Evolutionary conservation across 2,888 invertebrate genomes (phyloP), one percentile per base, ranked within the genome.

Genomic region (Ceramica pisi): DNA sequence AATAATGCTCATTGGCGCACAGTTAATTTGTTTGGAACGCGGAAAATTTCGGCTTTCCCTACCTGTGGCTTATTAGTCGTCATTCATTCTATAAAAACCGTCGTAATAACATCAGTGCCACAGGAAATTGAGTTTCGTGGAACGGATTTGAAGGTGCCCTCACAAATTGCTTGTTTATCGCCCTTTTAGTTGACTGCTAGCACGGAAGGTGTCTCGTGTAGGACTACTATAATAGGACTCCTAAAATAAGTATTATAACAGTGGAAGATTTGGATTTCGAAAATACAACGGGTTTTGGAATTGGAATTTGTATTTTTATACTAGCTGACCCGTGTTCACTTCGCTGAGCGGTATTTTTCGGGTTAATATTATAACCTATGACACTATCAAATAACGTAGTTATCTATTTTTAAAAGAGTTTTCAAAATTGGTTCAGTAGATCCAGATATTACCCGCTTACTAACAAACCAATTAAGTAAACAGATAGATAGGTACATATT

Each of bases 1-100:
- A 89, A 89, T 90, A 90, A 90, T 90, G 90, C 86, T 89, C 86
- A 88, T 75, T 87, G 89, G 88, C 86, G 86, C 83, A 88, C 83
- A 83, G 88, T 90, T 89, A 90, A 91, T 90, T 90, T 89, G 89
- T 90, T 89, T 89, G 87, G 85, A 85, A 86, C 87, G 86, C 85
- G 86, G 89, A 87, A 90, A 91, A 89, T 90, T 89, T 82, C 71
- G 66, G 71, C 78, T 82, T 86, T 82, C 87, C 81, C 84, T 85
- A 86, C 85, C 86, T 83, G 85, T 75, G 71, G 83, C 81, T 81
- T 84, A 84, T 81, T 82, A 87, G 84, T 86, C 85, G 78, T 85
- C 81, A 83, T 80, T 87, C 83, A 83, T 82, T 83, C 82, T 81
- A 81, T 84, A 86, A 89, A 84, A 85, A 79, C 57, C 61, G 65